Base-by-base conservation (phyloP, 2,888 invertebrate species). In the Resseliella maxima region DNA sequence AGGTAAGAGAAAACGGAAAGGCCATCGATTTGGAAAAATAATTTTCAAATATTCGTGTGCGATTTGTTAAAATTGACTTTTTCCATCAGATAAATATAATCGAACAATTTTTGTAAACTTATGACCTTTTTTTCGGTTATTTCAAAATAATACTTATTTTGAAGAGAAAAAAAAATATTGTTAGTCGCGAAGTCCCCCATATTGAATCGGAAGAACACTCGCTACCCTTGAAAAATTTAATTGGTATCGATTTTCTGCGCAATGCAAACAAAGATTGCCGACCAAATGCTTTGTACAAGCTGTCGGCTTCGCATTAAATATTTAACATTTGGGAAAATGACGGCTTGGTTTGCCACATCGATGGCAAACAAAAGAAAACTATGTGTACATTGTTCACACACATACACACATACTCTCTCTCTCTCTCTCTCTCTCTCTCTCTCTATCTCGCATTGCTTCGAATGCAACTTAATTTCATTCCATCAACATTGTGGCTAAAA, bases 291-390 rank as follows among this genome's bases (percentile, higher is more conserved):
- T 10, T 72, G 72, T 72, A 35, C 72, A 72, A 72, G 31, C 72
- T 72, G 72, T 72, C 72, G 72, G 35, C 31, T 5, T 72, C 72
- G 15, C 72, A 72, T 72, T 72, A 72, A 72, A 72, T 72, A 72
- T 72, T 72, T 72, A 72, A 27, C 27, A 27, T 31, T 72, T 72
- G 72, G 72, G 46, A 18, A 72, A 72, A 72, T 31, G 31, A 35
- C 31, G 15, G 31, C 15, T 72, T 18, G 72, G 72, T 72, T 72
- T 2, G 72, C 72, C 72, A 15, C 72, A 27, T 72, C 72, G 27
- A 31, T 6, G 31, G 21, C 72, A 72, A 31, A 72, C 35, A 72
- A 72, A 72, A 27, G 72, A 72, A 72, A 72, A 72, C 27, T 72
- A 35, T 31, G 10, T n/a, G n/a, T n/a, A n/a, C 2, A 6, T 24